phyloP scores from a whole-genome alignment of 64 coral and sea anemone species.

The Trachythela sp. region DNA sequence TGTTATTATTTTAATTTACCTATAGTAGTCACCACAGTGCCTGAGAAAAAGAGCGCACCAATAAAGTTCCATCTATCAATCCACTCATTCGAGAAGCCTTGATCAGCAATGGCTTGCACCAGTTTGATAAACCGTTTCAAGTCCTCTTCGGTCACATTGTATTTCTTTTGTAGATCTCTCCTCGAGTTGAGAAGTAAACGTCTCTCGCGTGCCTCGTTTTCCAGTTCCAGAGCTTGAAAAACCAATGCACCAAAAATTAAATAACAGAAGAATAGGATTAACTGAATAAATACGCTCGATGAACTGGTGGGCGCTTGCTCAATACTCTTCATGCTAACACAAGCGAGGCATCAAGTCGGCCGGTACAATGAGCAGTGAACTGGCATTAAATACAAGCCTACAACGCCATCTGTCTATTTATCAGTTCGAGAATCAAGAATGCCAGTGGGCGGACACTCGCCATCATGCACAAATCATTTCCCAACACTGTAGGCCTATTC shows the following conservation, averaged over 20 bases:
- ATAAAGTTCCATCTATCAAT: slow-evolving; percentile 97
- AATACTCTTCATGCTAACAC: not conserved
- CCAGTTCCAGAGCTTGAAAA: slow-evolving; percentile 91
- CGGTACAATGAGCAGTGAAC: not conserved
- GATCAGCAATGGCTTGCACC: slow-evolving; percentile 86
- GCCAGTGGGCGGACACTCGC: not conserved
- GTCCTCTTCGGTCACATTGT: slow-evolving; percentile 89
- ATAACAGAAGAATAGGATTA: slow-evolving; percentile 78
- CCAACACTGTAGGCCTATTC: not conserved
- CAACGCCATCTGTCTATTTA: not conserved
- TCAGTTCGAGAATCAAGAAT: not conserved
- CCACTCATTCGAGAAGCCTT: slow-evolving; percentile 78
- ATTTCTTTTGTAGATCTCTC: slow-evolving; percentile 59
- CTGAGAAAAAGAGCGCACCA: slow-evolving; percentile 87
- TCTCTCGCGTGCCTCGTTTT: slow-evolving; percentile 60
- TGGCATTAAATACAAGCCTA: not conserved
- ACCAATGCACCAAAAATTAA: slow-evolving; percentile 82
- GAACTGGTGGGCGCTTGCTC: not conserved
- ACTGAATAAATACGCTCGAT: not conserved
- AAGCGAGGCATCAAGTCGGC: not conserved
- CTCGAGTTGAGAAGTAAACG: slow-evolving; percentile 66
- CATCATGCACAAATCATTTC: not conserved
- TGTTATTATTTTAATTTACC: slow-evolving; percentile 53
- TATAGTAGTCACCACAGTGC: slow-evolving; percentile 93
- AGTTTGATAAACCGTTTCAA: slow-evolving; percentile 77